These are phyloP conservation scores for cat (Felis catus) DNA, from an alignment of 2,113 vertebrate species.

Conservation along the genomic window DNA sequence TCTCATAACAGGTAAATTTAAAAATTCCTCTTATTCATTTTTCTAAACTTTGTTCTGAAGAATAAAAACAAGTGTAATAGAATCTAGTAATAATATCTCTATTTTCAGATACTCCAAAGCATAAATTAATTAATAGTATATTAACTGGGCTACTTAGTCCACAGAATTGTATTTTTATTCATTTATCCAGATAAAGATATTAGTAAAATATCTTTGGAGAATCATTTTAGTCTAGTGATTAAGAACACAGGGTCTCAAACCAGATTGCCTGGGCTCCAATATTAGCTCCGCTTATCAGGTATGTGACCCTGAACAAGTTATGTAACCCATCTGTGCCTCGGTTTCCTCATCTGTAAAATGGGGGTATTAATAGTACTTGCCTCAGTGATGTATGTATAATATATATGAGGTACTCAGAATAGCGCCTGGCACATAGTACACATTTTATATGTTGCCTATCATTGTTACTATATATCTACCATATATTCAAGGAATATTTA, in stretches of 20 bases:
- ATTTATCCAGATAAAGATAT: neutral
- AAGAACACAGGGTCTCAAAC: neutral
- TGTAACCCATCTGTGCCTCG: neutral
- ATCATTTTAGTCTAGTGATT: neutral
- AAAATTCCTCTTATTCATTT: neutral
- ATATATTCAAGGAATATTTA: neutral
- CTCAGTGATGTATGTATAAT: neutral
- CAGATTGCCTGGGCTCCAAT: neutral
- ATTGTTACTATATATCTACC: neutral
- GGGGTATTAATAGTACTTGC: neutral
- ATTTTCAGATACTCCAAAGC: neutral
- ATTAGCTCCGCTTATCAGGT: neutral
- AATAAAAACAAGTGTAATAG: neutral
- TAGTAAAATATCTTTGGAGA: neutral
- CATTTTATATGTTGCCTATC: neutral
- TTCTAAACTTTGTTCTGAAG: slow-evolving; percentile 1
- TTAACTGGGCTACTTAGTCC: neutral
- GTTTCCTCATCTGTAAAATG: neutral
- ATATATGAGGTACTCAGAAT: neutral
- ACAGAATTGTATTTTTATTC: neutral
- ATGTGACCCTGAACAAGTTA: neutral
- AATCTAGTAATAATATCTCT: neutral
- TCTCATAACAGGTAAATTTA: neutral
- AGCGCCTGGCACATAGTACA: neutral
- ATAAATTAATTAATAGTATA: neutral